phyloP scores from a whole-genome alignment of 2,888 invertebrate species.

The Andrena bucephala region DNA sequence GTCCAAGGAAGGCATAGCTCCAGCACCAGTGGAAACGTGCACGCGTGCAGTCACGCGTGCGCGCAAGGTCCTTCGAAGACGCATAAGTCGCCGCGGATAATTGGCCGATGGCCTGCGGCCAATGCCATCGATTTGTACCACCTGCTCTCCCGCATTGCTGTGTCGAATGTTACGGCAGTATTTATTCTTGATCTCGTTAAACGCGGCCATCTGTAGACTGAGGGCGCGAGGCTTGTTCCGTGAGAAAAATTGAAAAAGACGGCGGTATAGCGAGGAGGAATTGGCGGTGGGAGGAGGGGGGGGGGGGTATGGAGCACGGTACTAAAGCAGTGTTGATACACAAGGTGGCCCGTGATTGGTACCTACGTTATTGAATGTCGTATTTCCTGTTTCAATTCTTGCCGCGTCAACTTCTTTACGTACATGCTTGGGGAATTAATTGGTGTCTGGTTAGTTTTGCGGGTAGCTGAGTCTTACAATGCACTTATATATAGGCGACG shows the following conservation, averaged over 20 bases:
- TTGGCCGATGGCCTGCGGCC: conserved; percentile 62
- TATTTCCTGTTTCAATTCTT: too few species aligned
- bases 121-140: conserved; percentile 74
- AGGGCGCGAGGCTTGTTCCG: conserved; percentile 18
- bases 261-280: too few species aligned
- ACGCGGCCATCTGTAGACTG: conserved; percentile 50
- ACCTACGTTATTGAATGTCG: too few species aligned
- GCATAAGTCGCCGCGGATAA: conserved; percentile 71
- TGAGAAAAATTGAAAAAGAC: conserved; percentile 25
- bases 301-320: not conserved
- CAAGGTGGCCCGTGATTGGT: too few species aligned
- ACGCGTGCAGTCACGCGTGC: conserved; percentile 38
- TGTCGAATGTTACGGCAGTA: conserved; percentile 61
- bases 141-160: conserved; percentile 73
- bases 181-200: conserved; percentile 72
- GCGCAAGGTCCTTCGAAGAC: conserved; percentile 51
- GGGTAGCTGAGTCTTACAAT: too few species aligned
- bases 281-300: too few species aligned
- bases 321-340: not conserved
- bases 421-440: too few species aligned
- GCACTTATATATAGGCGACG: too few species aligned
- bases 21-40: conserved; percentile 14
- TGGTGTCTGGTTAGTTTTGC: too few species aligned
- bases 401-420: too few species aligned
- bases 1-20: conserved; percentile 12